phyloP scores from a whole-genome alignment of 2,888 invertebrate species.

The Epiblema foenella region DNA sequence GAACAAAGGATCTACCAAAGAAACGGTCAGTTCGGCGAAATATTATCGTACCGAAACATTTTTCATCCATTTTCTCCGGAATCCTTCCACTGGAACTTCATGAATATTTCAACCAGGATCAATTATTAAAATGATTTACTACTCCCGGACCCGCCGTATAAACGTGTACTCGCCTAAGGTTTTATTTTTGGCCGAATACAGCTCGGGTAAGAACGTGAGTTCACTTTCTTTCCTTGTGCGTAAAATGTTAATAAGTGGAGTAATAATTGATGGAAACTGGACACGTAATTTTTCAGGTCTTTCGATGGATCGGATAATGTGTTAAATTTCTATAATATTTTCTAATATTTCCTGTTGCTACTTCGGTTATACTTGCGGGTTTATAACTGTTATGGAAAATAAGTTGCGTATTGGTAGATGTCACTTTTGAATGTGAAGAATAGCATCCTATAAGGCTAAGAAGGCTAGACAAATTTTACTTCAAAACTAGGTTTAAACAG shows the following conservation, averaged over 20 bases:
- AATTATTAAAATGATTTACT: slow-evolving; percentile 85
- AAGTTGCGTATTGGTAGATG: no score
- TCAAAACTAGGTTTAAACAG: background rate
- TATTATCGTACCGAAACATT: slow-evolving; percentile 69
- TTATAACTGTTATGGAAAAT: no score
- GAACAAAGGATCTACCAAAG: slow-evolving; percentile 47
- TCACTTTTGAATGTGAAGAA: background rate
- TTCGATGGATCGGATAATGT: no score
- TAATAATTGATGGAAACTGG: slow-evolving; percentile 27
- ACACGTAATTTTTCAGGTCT: slow-evolving; percentile 2
- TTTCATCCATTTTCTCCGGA: slow-evolving; percentile 74
- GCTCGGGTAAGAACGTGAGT: slow-evolving; percentile 23
- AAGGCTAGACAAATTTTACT: background rate
- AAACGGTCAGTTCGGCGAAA: slow-evolving; percentile 69
- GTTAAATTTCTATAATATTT: no score
- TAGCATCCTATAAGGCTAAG: no score
- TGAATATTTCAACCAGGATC: slow-evolving; percentile 82
- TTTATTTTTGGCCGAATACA: slow-evolving; percentile 52
- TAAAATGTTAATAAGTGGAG: slow-evolving; percentile 36
- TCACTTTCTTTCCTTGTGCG: slow-evolving; percentile 38
- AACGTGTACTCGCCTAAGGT: slow-evolving; percentile 61
- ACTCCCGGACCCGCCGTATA: slow-evolving; percentile 62
- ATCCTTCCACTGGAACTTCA: slow-evolving; percentile 75
- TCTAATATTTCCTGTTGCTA: no score
- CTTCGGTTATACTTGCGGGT: no score